phyloP scores from a whole-genome alignment of 2,113 vertebrate species.

The Salminus brasiliensis region DNA sequence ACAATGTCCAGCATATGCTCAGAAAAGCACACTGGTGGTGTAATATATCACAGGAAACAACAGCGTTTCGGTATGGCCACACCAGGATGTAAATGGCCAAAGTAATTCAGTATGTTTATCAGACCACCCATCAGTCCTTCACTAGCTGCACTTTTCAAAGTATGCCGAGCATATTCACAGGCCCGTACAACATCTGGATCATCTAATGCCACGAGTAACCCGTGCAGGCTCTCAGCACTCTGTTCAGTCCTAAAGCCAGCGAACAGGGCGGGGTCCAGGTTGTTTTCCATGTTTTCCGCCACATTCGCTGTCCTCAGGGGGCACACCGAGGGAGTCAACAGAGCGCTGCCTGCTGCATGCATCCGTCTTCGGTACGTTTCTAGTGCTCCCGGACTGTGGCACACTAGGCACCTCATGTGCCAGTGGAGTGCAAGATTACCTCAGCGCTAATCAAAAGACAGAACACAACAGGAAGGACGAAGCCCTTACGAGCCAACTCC shows the following conservation, averaged over 20 bases:
- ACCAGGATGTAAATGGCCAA: too few relatives aligned
- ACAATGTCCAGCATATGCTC: too few relatives aligned
- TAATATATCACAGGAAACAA: too few relatives aligned
- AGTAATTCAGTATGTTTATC: too few relatives aligned
- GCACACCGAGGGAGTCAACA: neutral
- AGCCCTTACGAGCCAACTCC: neutral
- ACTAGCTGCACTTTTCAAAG: too few relatives aligned
- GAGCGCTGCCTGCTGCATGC: neutral
- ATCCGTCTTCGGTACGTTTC: neutral
- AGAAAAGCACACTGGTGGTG: too few relatives aligned
- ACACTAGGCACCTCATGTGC: neutral
- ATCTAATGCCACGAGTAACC: neutral
- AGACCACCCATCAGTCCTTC: too few relatives aligned
- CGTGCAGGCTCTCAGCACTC: neutral
- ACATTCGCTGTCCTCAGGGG: constrained; percentile 1
- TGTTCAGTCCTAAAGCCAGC: neutral
- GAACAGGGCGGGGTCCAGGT: neutral
- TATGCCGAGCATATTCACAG: neutral
- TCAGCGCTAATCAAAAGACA: neutral
- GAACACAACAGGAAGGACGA: neutral
- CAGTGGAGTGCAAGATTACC: constrained; percentile 8
- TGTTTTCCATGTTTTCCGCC: neutral
- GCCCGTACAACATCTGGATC: neutral
- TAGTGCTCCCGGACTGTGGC: neutral
- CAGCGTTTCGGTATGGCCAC: too few relatives aligned